phyloP scores from a whole-genome alignment of 1,140 invertebrate species.

The Ephestia elutella region DNA sequence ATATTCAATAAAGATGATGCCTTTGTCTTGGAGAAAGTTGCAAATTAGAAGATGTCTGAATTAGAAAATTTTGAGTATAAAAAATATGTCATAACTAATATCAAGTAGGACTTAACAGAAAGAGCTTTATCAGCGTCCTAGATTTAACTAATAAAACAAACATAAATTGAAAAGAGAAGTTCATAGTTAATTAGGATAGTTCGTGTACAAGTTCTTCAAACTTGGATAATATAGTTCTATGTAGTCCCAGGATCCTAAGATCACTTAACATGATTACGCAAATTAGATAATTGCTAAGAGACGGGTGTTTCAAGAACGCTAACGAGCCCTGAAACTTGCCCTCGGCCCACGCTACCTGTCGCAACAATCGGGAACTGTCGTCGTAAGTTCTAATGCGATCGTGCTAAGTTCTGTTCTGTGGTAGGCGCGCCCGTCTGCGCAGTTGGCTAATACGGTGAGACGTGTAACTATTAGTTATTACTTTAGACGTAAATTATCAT shows the following conservation, averaged over 20 bases:
- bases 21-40: too few relatives aligned
- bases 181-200: too few relatives aligned
- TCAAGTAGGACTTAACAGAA: too few relatives aligned
- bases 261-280: not conserved
- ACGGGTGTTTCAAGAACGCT: constrained; percentile 3
- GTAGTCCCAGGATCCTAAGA: not conserved
- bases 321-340: constrained; percentile 7
- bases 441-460: constrained; percentile 11
- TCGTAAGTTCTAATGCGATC: constrained; percentile 27
- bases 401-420: constrained; percentile 18
- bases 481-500: not conserved
- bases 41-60: too few relatives aligned
- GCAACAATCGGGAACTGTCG: constrained; percentile 20
- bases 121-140: too few relatives aligned
- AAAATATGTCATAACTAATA: too few relatives aligned
- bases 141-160: too few relatives aligned
- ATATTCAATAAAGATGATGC: too few relatives aligned
- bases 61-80: too few relatives aligned
- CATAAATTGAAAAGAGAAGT: too few relatives aligned
- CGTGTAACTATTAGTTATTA: constrained; percentile 6
- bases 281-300: not conserved
- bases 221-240: too few relatives aligned
- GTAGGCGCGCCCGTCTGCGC: constrained; percentile 12
- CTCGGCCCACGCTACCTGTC: constrained; percentile 16
- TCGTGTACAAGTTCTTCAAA: too few relatives aligned